Percentiles rank a stretch among this genome's conserved stretches.
phyloP scores from a whole-genome alignment of 2,113 vertebrate genomes.

The Notarius lentiginosus region DNA sequence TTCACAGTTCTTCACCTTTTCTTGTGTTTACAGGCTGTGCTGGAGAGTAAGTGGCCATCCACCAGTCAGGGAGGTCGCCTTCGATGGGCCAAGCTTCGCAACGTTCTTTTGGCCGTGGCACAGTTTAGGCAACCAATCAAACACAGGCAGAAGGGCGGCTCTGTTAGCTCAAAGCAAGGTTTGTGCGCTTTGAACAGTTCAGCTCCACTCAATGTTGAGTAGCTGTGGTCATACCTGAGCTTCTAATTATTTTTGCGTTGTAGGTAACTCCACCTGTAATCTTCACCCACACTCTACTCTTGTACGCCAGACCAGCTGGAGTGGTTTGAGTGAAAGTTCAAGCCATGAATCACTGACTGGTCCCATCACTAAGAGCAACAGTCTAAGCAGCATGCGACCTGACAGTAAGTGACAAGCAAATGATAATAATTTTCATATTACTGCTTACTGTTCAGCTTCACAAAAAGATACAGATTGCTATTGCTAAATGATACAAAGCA shows the following conservation, averaged over 20 bases:
- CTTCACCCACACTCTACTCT: constrained; percentile 66
- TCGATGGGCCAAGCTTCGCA: constrained; percentile 91
- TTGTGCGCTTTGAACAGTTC: not conserved
- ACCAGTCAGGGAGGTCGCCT: constrained; percentile 85
- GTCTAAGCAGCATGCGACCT: constrained; percentile 77
- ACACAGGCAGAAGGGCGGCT: constrained; percentile 65
- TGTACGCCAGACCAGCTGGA: constrained; percentile 88
- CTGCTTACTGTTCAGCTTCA: not conserved
- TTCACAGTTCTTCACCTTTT: not conserved
- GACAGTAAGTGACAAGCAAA: constrained; percentile 68
- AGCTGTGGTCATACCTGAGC: not conserved
- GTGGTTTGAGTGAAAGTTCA: constrained; percentile 79
- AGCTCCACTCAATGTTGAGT: not conserved
- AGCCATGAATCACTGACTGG: constrained; percentile 70
- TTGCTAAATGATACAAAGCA: not conserved
- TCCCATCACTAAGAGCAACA: constrained; percentile 83
- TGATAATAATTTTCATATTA: not conserved
- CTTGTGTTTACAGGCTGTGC: constrained; percentile 77
- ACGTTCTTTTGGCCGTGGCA: constrained; percentile 88
- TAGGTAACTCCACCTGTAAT: constrained; percentile 43
- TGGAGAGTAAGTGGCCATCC: constrained; percentile 95
- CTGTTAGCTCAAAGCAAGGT: constrained; percentile 64
- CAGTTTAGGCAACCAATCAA: constrained; percentile 87
- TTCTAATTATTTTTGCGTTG: constrained; percentile 5
- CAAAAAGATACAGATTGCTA: not conserved